Conservation (phyloP, 2,888 invertebrate genomes). For the Eupithecia subumbrata region DNA sequence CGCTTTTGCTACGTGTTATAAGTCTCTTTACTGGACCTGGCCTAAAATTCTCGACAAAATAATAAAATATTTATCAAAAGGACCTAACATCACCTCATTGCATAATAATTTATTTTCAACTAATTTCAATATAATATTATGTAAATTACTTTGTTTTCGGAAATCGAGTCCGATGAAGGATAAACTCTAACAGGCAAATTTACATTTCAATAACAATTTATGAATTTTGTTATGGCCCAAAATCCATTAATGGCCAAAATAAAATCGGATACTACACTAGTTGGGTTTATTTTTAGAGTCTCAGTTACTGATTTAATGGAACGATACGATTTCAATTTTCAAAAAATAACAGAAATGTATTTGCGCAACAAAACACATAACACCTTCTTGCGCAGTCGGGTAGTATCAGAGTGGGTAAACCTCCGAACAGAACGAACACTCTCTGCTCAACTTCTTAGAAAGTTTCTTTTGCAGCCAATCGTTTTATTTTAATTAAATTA, state of each 20-base stretch:
- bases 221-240: constrained; percentile 6
- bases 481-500: constrained; percentile 39
- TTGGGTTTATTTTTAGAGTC: constrained; percentile 3
- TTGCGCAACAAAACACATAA: neutral
- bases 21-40: neutral
- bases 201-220: constrained; percentile 24
- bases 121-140: constrained; percentile 32
- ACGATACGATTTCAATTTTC: neutral
- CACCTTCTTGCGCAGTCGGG: too few species aligned
- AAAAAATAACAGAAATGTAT: neutral
- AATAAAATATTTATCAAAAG: neutral
- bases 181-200: constrained; percentile 30
- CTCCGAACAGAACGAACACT: neutral
- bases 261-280: constrained; percentile 4
- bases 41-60: neutral
- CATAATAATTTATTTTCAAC: constrained; percentile 16
- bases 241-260: neutral
- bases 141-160: constrained; percentile 15
- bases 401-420: neutral
- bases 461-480: constrained; percentile 6
- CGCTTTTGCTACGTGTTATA: neutral
- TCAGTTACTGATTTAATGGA: neutral
- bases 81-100: neutral
- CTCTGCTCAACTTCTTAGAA: neutral
- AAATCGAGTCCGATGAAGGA: constrained; percentile 22